Evolutionary conservation across 2,113 vertebrate species (phyloP).

Genomic region (Saimiri boliviensis): DNA sequence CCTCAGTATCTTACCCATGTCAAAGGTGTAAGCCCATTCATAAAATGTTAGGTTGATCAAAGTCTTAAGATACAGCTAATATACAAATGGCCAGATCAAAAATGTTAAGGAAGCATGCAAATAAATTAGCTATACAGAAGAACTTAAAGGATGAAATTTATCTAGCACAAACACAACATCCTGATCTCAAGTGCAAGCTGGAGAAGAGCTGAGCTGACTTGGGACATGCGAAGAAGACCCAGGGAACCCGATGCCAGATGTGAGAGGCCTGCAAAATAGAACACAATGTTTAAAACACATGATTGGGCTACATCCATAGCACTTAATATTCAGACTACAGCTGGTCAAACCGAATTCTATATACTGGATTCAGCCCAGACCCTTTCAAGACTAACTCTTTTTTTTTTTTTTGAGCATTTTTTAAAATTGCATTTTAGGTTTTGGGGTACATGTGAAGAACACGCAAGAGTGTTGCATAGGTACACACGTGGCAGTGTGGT

Average conservation of each 20-base stretch:
- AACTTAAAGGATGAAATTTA: background rate
- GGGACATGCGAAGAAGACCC: too few relatives aligned
- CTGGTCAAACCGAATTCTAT: background rate
- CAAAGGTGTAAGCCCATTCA: background rate
- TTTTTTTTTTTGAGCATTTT: too few relatives aligned
- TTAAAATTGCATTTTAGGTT: too few relatives aligned
- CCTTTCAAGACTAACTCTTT: background rate
- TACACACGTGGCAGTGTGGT: too few relatives aligned
- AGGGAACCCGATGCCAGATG: fast-evolving
- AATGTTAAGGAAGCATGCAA: background rate
- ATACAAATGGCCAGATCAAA: background rate
- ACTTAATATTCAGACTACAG: background rate
- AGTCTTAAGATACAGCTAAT: background rate
- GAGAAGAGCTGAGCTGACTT: background rate
- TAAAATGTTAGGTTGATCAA: background rate
- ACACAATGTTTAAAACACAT: background rate
- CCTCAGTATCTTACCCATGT: background rate
- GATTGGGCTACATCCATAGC: fast-evolving
- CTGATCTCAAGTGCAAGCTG: background rate
- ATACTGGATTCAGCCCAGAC: background rate
- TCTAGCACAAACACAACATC: background rate
- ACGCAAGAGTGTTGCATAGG: too few relatives aligned
- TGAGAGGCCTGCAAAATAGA: background rate
- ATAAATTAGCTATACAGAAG: background rate
- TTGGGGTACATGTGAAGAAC: too few relatives aligned